phyloP scores from a whole-genome alignment of 2,888 invertebrate species.

The Dioctria linearis region DNA sequence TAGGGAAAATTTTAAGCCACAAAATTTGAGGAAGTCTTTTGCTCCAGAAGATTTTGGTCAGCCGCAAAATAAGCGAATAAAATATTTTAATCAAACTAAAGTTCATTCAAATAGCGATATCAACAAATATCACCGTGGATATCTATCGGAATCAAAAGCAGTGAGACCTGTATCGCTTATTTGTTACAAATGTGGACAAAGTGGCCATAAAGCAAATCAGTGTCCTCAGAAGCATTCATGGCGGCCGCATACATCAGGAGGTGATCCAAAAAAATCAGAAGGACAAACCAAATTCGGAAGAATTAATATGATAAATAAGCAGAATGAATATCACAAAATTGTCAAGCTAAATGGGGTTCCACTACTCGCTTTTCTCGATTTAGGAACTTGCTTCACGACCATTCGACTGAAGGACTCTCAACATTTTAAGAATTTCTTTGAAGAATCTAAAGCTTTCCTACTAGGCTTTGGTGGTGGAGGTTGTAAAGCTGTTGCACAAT shows the following conservation, averaged over 20 bases:
- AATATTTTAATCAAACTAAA: neutral
- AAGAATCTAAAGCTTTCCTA: neutral
- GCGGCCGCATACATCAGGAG: neutral
- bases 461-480: conserved; percentile 7
- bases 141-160: neutral
- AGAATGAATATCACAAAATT: neutral
- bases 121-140: neutral
- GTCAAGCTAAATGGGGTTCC: conserved; percentile 6
- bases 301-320: no score
- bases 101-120: neutral
- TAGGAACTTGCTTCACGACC: conserved; percentile 6
- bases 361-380: conserved; percentile 7
- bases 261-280: neutral
- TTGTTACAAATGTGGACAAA: no score
- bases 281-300: neutral
- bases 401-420: neutral
- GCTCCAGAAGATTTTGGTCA: neutral
- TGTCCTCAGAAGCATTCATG: neutral
- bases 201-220: neutral
- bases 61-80: no score
- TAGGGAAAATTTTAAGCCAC: neutral
- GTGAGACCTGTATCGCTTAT: no score
- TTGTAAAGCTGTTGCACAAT: neutral
- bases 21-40: neutral
- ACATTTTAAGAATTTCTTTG: neutral